Conservation (phyloP, 2,888 invertebrate species). For the Ornithoptera priamus region DNA sequence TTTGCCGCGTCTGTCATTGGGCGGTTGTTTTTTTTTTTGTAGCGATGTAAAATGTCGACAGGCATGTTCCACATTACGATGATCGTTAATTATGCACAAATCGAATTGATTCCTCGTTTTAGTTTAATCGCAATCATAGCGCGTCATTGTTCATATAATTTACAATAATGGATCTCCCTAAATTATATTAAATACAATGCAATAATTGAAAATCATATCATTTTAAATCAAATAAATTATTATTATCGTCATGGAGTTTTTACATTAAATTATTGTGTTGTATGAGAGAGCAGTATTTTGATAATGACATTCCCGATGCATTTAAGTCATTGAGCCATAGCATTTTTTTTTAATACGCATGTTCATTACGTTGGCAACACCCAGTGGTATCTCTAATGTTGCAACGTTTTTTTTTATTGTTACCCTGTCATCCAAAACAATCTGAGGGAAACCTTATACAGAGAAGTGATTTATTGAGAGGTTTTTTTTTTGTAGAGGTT, state of each 20-base stretch:
- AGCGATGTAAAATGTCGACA: too few relatives aligned
- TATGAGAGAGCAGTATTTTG: conserved; percentile 21
- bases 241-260: conserved; percentile 20
- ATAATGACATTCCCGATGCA: conserved; percentile 31
- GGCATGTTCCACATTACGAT: background rate
- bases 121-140: background rate
- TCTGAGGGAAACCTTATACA: conserved; percentile 7
- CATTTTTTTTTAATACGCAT: background rate
- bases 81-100: conserved; percentile 14
- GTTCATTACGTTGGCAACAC: background rate
- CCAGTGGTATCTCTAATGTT: background rate
- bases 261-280: conserved; percentile 2
- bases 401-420: conserved; percentile 8
- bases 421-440: conserved; percentile 10
- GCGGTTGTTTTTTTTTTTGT: too few relatives aligned
- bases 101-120: conserved; percentile 5
- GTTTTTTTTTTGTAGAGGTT: conserved; percentile 35
- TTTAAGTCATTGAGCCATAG: conserved; percentile 21
- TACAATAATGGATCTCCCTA: conserved; percentile 23
- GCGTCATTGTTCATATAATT: background rate
- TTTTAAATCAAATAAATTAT: background rate
- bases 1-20: too few relatives aligned
- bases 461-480: conserved; percentile 24
- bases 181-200: conserved; percentile 9
- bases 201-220: conserved; percentile 13